phyloP scores from a whole-genome alignment of 2,113 vertebrate species.

The Phyllostomus discolor region DNA sequence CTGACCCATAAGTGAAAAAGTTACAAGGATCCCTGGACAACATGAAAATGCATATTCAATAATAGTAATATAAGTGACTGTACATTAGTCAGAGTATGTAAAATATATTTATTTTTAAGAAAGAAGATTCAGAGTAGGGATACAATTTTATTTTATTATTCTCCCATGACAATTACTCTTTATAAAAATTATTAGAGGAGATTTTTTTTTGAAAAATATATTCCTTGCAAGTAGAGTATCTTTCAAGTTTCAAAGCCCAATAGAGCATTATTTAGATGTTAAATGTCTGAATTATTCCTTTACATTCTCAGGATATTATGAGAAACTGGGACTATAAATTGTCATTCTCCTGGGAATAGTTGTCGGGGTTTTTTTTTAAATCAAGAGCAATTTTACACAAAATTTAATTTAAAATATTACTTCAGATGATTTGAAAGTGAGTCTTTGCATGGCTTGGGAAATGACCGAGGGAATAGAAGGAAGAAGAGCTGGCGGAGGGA shows the following conservation, averaged over 20 bases:
- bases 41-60: neutral
- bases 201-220: neutral
- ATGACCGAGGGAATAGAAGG: neutral
- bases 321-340: conserved; percentile 35
- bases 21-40: neutral
- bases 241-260: conserved; percentile 42
- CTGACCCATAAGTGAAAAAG: neutral
- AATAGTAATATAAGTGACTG: neutral
- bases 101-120: neutral
- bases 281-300: conserved; percentile 39
- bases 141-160: neutral
- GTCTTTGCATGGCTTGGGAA: neutral
- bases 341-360: neutral
- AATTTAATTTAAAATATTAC: conserved; percentile 36
- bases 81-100: neutral
- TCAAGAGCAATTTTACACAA: conserved; percentile 14
- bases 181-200: neutral
- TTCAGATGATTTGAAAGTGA: conserved; percentile 2
- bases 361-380: neutral
- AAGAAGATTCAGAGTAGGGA: neutral
- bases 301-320: conserved; percentile 40
- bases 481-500: neutral
- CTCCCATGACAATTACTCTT: neutral
- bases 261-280: conserved; percentile 48
- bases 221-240: conserved; percentile 15